These are phyloP conservation scores for Diaprepes abbreviatus DNA, from an alignment of 2,888 invertebrate species.

Conservation along the genomic window DNA sequence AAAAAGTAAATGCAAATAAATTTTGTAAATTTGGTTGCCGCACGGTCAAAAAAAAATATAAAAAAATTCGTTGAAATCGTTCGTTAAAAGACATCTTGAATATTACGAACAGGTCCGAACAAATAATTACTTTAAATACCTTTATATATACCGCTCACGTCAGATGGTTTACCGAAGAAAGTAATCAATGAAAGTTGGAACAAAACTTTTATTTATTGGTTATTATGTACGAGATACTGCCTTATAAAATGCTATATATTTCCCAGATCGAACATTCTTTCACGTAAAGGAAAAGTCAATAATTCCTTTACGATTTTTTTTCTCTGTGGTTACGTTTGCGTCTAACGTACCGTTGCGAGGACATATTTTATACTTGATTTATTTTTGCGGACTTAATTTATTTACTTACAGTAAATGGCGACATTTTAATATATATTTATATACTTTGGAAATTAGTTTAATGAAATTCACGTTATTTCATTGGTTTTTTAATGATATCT, in stretches of 20 bases:
- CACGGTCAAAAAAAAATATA: no score
- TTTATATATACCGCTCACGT: background rate
- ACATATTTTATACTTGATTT: constrained; percentile 17
- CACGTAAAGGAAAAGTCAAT: constrained; percentile 37
- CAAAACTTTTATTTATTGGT: constrained; percentile 26
- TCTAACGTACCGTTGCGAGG: constrained; percentile 26
- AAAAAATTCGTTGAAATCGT: no score
- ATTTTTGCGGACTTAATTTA: background rate
- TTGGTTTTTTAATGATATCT: no score
- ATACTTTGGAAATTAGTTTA: background rate
- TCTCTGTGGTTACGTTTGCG: background rate
- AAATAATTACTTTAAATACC: background rate
- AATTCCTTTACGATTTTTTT: constrained; percentile 12
- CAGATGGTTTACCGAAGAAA: constrained; percentile 11
- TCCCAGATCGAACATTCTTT: constrained; percentile 26
- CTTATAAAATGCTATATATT: constrained; percentile 18
- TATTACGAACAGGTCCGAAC: background rate
- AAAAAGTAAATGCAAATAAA: no score
- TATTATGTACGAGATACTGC: constrained; percentile 28
- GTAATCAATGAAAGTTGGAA: background rate
- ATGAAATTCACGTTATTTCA: no score
- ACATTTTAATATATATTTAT: constrained; percentile 3
- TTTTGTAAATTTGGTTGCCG: no score
- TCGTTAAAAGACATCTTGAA: no score
- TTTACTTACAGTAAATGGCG: background rate